Evolutionary conservation across 2,113 vertebrate genomes (phyloP).

Genomic region (Zosterops lateralis): DNA sequence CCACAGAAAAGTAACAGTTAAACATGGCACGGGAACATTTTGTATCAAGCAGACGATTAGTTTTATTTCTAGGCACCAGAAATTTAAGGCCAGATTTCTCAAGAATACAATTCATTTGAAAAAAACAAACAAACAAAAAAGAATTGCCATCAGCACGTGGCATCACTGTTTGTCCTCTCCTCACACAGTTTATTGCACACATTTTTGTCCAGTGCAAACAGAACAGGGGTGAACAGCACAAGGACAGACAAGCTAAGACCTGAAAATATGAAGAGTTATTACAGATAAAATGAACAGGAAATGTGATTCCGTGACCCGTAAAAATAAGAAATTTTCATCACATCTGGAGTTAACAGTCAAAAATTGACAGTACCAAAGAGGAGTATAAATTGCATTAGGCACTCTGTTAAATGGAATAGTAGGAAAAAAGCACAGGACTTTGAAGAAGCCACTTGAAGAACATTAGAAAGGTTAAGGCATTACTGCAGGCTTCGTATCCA

Average conservation of each 20-base stretch:
- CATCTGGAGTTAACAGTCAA: not conserved
- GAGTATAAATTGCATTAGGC: conserved; percentile 11
- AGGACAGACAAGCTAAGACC: not conserved
- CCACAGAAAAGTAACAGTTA: not conserved
- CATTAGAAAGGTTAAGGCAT: conserved; percentile 57
- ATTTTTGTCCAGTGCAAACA: not conserved
- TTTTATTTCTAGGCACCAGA: conserved; percentile 73
- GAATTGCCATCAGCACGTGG: not conserved
- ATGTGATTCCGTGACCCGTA: not conserved
- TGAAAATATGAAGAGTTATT: not conserved
- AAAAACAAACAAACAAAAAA: not conserved
- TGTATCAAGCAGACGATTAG: conserved; percentile 63
- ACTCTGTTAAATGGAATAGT: not conserved
- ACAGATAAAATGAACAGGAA: not conserved
- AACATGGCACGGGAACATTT: not conserved
- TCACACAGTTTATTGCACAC: not conserved
- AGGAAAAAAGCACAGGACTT: conserved; percentile 8
- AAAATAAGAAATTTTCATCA: not conserved
- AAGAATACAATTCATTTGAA: conserved; percentile 20
- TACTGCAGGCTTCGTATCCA: conserved; percentile 51
- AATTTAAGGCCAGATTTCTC: conserved; percentile 52
- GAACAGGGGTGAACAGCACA: not conserved
- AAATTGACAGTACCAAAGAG: not conserved
- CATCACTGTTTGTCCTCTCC: not conserved
- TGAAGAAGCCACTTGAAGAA: conserved; percentile 6